Percentiles rank a stretch among this genome's conserved stretches.
phyloP scores from a whole-genome alignment of 92 coral and sea anemone genomes.

The Epizoanthus illoricatus region DNA sequence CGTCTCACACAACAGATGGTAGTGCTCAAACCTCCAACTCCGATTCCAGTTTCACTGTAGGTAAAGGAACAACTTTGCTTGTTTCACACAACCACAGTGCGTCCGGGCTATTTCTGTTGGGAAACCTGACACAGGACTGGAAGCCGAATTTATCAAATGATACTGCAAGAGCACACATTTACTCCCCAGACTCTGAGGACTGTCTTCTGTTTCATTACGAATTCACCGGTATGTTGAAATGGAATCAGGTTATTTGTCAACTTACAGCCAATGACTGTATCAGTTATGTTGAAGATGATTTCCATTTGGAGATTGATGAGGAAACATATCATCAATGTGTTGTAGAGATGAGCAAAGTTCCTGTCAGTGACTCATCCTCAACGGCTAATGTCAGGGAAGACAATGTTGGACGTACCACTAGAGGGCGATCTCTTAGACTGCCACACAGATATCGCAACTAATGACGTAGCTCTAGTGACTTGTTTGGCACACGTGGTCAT shows the following conservation, averaged over 20 bases:
- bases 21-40: background rate
- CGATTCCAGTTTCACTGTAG: slow-evolving; percentile 27
- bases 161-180: slow-evolving; percentile 36
- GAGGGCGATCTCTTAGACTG: too few species aligned
- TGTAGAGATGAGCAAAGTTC: too few species aligned
- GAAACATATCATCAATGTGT: slow-evolving; percentile 45
- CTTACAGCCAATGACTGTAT: slow-evolving; percentile 27
- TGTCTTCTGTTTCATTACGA: slow-evolving; percentile 48
- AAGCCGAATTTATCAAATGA: slow-evolving; percentile 34
- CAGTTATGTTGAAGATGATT: slow-evolving; percentile 38
- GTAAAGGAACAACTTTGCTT: slow-evolving; percentile 44
- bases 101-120: slow-evolving; percentile 34
- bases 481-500: too few species aligned
- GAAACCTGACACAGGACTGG: slow-evolving; percentile 50
- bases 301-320: slow-evolving; percentile 38
- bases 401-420: too few species aligned
- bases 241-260: slow-evolving; percentile 41
- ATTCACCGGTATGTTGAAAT: slow-evolving; percentile 43
- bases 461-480: too few species aligned
- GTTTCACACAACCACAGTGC: slow-evolving; percentile 29
- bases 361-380: too few species aligned
- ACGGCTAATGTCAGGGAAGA: too few species aligned
- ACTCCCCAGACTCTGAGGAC: slow-evolving; percentile 49
- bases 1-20: too few species aligned
- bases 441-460: too few species aligned